Evolutionary conservation across 2,888 invertebrate species (phyloP), one percentile per base, ranked within the genome.

Genomic region (Tineola bisselliella): DNA sequence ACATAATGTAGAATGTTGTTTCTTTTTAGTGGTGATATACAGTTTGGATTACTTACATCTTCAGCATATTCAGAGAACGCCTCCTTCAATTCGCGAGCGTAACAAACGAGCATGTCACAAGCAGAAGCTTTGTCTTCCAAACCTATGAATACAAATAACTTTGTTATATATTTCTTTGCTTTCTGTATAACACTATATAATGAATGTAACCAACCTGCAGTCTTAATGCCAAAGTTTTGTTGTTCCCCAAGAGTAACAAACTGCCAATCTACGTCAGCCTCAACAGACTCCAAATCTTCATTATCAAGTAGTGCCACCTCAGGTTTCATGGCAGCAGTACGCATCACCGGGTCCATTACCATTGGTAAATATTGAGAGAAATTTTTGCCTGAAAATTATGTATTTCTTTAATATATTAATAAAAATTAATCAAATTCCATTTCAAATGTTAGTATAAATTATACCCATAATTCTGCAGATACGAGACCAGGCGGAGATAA

Each of bases 401-500:
- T 25, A n/a, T n/a, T n/a, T n/a, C n/a, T n/a, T 48, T 15, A 17
- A 48, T 13, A 17, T 48, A 48, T 48, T 48, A 17, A 48, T 15
- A 38, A 12, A 2, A 4, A 25, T 6, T 4, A 4, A 25, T 4
- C 25, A 25, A 25, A 25, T 4, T 25, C 25, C 25, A n/a, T n/a
- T n/a, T n/a, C 25, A 25, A 25, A 25, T 25, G 6, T 38, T 38
- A 38, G 11, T 38, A 38, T 43, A 19, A 43, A 11, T 63, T 61
- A 62, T 18, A 87, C 87, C 87, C 79, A 98, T 89, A 69, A 98
- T 94, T 82, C 97, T 97, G 86, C 99, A 99, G 81, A 99, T 98
- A 66, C 99, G 91, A 0, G 99, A 97, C 99, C 99, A 99, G 0
- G 99, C 98, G 0, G 98, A 97, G 67, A 99, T 99, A 78, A 99